These are phyloP conservation scores for Drosophila melanosoma DNA, from an alignment of 2,888 invertebrate species.

Conservation along the genomic window DNA sequence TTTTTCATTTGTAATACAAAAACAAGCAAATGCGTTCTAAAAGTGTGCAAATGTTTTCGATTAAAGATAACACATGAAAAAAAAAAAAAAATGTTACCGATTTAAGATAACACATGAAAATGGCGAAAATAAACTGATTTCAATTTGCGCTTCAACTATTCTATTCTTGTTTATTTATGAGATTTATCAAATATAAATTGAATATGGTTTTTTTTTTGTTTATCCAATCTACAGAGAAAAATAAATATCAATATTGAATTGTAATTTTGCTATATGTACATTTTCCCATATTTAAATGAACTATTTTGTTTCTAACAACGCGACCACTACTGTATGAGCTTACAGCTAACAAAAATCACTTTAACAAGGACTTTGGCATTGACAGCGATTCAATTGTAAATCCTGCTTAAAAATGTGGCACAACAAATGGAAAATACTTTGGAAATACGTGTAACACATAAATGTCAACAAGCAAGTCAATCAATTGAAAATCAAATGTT, in stretches of 20 bases:
- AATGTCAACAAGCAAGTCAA: constrained; percentile 15
- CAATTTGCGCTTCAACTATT: background rate
- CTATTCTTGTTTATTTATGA: background rate
- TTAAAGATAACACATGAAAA: background rate
- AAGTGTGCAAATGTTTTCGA: background rate
- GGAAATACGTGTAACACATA: background rate
- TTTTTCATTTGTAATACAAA: background rate
- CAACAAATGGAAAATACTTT: constrained; percentile 7
- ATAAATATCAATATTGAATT: background rate
- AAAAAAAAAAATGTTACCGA: background rate
- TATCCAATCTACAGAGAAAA: background rate
- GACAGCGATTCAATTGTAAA: constrained; percentile 23
- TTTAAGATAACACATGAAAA: background rate
- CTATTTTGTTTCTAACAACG: constrained; percentile 4
- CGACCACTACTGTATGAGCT: constrained; percentile 2
- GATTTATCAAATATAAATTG: background rate
- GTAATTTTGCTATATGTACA: no score
- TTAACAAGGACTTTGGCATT: constrained; percentile 36
- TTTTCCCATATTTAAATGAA: background rate
- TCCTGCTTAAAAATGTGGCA: constrained; percentile 8
- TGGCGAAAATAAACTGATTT: background rate
- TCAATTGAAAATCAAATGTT: constrained; percentile 42
- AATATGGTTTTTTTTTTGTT: background rate
- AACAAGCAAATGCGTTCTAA: background rate
- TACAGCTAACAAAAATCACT: background rate